Conservation (phyloP, 2,888 invertebrate species). For the Eupithecia abbreviata region DNA sequence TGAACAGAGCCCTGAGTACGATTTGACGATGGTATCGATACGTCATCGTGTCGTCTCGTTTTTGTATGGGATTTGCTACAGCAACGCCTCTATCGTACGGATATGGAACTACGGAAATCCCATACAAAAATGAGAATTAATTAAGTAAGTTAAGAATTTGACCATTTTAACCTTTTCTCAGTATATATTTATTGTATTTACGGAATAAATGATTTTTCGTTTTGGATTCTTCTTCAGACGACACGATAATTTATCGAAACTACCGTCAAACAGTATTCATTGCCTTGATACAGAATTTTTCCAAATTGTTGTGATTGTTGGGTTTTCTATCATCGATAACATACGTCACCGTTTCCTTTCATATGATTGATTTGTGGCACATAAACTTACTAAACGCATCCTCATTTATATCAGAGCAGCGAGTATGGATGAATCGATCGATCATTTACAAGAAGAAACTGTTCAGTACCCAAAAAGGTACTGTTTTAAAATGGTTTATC, state of each 20-base stretch:
- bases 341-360: background rate
- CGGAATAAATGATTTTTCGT: too few relatives aligned
- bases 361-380: background rate
- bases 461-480: background rate
- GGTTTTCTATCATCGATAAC: constrained; percentile 5
- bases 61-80: background rate
- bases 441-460: background rate
- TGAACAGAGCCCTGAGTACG: background rate
- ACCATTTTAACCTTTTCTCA: too few relatives aligned
- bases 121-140: too few relatives aligned
- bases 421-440: constrained; percentile 9
- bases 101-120: too few relatives aligned
- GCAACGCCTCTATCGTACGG: too few relatives aligned
- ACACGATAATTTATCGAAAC: background rate
- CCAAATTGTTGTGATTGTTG: constrained; percentile 3
- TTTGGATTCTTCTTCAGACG: background rate
- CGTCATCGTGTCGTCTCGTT: background rate
- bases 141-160: too few relatives aligned
- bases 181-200: too few relatives aligned
- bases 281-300: background rate
- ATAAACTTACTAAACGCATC: background rate
- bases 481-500: background rate
- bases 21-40: background rate
- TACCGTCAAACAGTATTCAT: background rate
- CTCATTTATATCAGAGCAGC: background rate